Base-by-base conservation (phyloP, 2,888 invertebrate genomes). In the Gastracanthus pulcherrimus region DNA sequence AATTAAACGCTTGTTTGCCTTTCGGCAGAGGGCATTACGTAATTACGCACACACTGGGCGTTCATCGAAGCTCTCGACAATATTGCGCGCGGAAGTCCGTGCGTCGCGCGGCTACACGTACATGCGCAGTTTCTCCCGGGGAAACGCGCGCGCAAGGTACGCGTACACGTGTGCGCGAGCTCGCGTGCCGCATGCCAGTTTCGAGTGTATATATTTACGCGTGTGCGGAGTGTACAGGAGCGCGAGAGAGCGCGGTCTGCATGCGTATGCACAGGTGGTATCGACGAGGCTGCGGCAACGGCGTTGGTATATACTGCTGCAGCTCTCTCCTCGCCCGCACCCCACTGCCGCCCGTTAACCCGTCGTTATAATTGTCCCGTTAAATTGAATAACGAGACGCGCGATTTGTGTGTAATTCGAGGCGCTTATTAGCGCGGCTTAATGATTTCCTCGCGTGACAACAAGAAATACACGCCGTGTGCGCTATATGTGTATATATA, bases 301-400 rank as follows among this genome's bases (percentile, higher is more conserved):
- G n/a, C n/a, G n/a, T n/a, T n/a, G n/a, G n/a, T n/a, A n/a, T n/a
- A n/a, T n/a, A n/a, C n/a, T n/a, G n/a, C n/a, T n/a, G n/a, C n/a
- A n/a, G n/a, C n/a, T n/a, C n/a, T n/a, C n/a, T n/a, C n/a, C n/a
- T n/a, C n/a, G n/a, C n/a, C n/a, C n/a, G n/a, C n/a, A n/a, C n/a
- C n/a, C n/a, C n/a, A n/a, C n/a, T n/a, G 38, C 3, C 4, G 48
- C 38, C 69, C 75, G 76, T 70, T 64, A 72, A 38, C 41, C 51
- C 38, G 55, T 74, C 79, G 72, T 79, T 82, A 72, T 82, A 82
- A 82, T 82, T 82, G 76, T 29, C 58, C 55, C 74, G 79, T 79
- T 71, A 71, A 79, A 82, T 82, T 82, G 82, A 82, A 79, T 82
- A 82, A 82, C 82, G 76, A 79, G 79, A 76, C 45, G 75, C 60